A percentile compares a stretch with the other conserved stretches of the same genome.
Conservation (phyloP, 2,888 invertebrate genomes). For the Nomada fucata region DNA sequence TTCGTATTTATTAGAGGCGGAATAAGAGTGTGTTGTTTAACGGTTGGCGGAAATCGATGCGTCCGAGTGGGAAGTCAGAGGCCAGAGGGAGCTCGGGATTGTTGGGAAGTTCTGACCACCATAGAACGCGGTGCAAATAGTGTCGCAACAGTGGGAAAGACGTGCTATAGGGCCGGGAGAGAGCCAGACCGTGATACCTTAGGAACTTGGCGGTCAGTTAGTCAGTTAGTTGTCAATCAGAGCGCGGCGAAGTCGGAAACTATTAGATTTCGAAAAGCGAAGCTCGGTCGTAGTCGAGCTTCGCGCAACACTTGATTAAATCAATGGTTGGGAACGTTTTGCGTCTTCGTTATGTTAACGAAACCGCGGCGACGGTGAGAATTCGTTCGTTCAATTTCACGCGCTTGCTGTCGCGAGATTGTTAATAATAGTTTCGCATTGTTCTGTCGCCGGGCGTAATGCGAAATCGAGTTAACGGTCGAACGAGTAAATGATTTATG, state of each 20-base stretch:
- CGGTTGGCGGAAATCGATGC: constrained; percentile 9
- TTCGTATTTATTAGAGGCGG: not conserved
- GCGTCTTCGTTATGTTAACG: not conserved
- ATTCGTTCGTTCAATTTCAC: not conserved
- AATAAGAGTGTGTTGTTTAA: constrained; percentile 10
- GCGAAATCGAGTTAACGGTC: not conserved
- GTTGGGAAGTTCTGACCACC: constrained; percentile 2
- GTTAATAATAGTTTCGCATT: not conserved
- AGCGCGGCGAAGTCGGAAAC: not conserved
- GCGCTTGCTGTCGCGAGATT: not conserved
- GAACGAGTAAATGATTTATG: constrained; percentile 24
- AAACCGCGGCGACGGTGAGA: not conserved
- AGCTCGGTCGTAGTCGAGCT: not conserved
- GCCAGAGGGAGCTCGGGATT: not conserved
- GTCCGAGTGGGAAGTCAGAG: not conserved
- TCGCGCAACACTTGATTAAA: not conserved
- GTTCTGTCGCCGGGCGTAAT: not conserved
- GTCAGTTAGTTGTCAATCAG: constrained; percentile 23
- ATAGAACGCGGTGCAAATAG: constrained; percentile 1
- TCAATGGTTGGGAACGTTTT: not conserved
- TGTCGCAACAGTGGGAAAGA: not conserved
- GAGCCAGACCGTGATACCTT: constrained; percentile 15
- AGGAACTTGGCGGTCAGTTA: constrained; percentile 11
- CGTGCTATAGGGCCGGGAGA: not conserved
- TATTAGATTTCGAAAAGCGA: not conserved